Conservation (phyloP, 2,797 vertebrate genomes). For the Chelon auratus region DNA sequence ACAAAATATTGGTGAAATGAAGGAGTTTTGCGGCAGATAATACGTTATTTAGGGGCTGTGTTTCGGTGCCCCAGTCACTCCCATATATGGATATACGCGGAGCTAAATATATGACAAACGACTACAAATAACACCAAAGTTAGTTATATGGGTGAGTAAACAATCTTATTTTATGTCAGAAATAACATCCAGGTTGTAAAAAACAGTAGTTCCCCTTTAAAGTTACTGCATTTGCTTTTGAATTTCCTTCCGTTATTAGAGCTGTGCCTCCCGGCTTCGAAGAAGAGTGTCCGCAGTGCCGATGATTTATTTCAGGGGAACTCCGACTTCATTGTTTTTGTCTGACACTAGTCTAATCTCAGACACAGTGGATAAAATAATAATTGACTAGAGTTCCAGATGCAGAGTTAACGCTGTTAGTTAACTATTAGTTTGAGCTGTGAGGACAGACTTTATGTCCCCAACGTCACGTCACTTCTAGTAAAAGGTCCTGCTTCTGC, state of each 20-base stretch:
- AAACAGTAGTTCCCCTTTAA: no score
- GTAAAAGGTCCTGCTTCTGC: constrained; percentile 6
- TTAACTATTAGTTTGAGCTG: constrained; percentile 34
- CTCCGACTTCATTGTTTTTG: constrained; percentile 14
- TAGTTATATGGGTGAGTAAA: no score
- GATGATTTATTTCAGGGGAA: constrained; percentile 24
- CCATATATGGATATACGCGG: no score
- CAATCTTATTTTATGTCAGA: no score
- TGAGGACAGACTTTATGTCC: constrained; percentile 19
- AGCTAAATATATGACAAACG: no score
- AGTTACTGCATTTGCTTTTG: neutral
- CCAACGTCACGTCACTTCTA: constrained; percentile 1
- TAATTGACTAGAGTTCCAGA: constrained; percentile 44
- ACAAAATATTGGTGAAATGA: no score
- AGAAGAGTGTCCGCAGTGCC: neutral
- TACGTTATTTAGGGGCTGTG: no score
- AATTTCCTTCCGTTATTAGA: neutral
- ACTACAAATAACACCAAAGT: no score
- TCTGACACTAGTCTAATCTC: constrained; percentile 13
- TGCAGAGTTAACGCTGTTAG: constrained; percentile 28
- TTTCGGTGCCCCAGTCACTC: no score
- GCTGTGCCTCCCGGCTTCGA: neutral
- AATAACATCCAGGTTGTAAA: no score
- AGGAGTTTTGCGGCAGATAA: no score
- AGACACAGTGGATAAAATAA: constrained; percentile 37